phyloP scores from a whole-genome alignment of 2,113 vertebrate genomes.

The Galbula dea region DNA sequence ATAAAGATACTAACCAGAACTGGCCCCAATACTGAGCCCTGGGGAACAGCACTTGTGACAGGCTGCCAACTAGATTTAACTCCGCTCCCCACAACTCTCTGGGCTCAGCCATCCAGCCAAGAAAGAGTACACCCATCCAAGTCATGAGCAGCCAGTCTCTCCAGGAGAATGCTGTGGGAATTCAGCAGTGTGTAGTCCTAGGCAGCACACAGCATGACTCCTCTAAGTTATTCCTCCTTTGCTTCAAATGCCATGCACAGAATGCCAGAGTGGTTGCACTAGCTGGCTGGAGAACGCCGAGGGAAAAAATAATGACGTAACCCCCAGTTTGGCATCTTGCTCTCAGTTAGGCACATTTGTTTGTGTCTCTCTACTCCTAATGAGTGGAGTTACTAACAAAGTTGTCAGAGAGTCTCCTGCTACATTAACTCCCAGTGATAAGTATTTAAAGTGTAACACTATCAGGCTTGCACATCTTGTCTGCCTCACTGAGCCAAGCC shows the following conservation, averaged over 20 bases:
- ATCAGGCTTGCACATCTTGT: constrained; percentile 12
- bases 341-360: background rate
- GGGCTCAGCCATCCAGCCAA: accelerated
- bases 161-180: background rate
- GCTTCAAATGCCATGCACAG: background rate
- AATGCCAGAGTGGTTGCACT: background rate
- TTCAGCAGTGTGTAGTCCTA: background rate
- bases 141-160: background rate
- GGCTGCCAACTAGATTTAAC: background rate
- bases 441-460: constrained; percentile 31
- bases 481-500: background rate
- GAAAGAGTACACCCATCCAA: background rate
- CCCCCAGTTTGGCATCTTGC: background rate
- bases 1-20: background rate
- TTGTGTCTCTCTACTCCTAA: background rate
- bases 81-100: background rate
- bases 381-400: constrained; percentile 11
- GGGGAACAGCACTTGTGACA: background rate
- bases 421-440: background rate
- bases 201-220: background rate
- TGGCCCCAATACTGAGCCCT: background rate
- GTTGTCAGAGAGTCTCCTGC: constrained; percentile 8
- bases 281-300: background rate
- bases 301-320: background rate
- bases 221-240: background rate